phyloP scores from a whole-genome alignment of 2,113 vertebrate species.

The Gymnogyps californianus region DNA sequence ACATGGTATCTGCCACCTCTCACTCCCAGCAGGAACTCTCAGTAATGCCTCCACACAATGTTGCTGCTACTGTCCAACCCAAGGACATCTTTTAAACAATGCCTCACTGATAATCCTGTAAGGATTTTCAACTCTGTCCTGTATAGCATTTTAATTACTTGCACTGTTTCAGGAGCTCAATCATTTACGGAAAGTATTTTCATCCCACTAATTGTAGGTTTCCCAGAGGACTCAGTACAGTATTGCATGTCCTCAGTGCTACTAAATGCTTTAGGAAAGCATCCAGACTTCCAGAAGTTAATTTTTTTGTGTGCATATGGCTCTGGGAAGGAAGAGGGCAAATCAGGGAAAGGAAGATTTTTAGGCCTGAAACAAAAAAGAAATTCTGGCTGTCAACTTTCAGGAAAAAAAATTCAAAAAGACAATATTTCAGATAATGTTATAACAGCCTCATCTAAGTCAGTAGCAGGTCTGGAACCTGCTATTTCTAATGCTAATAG shows the following conservation, averaged over 20 bases:
- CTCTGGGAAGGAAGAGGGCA: not conserved
- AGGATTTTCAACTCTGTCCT: slow-evolving; percentile 45
- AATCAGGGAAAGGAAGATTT: not conserved
- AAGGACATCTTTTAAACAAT: slow-evolving; percentile 35
- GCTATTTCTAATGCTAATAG: not conserved
- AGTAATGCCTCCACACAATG: not conserved
- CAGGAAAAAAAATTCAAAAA: not conserved
- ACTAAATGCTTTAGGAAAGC: not conserved
- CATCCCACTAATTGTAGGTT: slow-evolving; percentile 24
- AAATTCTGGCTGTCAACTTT: not conserved
- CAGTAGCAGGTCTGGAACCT: not conserved
- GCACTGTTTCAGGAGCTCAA: slow-evolving; percentile 12
- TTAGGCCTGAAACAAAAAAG: not conserved
- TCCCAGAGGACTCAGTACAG: slow-evolving; percentile 2
- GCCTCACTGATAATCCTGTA: slow-evolving; percentile 41
- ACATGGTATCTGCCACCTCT: not conserved
- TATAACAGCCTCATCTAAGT: not conserved
- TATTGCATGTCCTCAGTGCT: not conserved
- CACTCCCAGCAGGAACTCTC: not conserved
- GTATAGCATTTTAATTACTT: slow-evolving; percentile 35
- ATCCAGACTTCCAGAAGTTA: not conserved
- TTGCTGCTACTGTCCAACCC: not conserved
- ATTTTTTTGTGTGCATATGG: not conserved
- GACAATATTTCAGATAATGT: not conserved
- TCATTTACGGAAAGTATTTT: slow-evolving; percentile 46